Percentiles rank a stretch among this genome's conserved stretches.
Evolutionary conservation across 2,888 invertebrate species (phyloP).

Genomic region (Pegoplata infirma): DNA sequence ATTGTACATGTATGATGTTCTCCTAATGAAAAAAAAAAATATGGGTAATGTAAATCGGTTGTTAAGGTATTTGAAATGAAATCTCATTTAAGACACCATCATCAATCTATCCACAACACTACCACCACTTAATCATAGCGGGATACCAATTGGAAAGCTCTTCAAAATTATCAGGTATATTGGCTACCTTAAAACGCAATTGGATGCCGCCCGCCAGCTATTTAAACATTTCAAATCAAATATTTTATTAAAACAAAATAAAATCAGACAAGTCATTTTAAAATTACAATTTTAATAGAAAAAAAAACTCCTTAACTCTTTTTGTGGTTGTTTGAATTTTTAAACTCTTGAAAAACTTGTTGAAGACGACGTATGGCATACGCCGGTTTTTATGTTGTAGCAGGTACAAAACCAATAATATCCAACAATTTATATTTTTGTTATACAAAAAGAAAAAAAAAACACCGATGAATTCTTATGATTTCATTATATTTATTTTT

Average conservation of each 20-base stretch:
- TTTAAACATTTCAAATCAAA: constrained; percentile 54
- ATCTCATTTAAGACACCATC: no score
- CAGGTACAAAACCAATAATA: constrained; percentile 46
- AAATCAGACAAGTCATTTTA: neutral
- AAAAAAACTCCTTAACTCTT: constrained; percentile 6
- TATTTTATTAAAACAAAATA: constrained; percentile 49
- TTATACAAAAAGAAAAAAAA: neutral
- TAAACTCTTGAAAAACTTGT: constrained; percentile 19
- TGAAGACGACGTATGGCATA: constrained; percentile 54
- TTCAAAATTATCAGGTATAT: constrained; percentile 72
- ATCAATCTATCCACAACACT: no score
- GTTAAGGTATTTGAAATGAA: neutral
- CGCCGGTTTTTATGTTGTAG: constrained; percentile 35
- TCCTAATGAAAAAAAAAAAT: no score
- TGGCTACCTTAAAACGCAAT: constrained; percentile 73
- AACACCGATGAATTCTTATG: constrained; percentile 33
- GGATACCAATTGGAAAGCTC: constrained; percentile 61
- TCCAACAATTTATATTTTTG: neutral
- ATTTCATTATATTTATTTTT: constrained; percentile 34
- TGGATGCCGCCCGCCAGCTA: constrained; percentile 51
- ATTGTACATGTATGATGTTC: no score
- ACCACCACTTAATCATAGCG: constrained; percentile 41
- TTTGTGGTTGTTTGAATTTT: neutral
- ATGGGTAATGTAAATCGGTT: no score
- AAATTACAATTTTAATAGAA: neutral